These are phyloP conservation scores for Metopolophium dirhodum DNA, from an alignment of 1,140 invertebrate genomes.

Conservation along the genomic window DNA sequence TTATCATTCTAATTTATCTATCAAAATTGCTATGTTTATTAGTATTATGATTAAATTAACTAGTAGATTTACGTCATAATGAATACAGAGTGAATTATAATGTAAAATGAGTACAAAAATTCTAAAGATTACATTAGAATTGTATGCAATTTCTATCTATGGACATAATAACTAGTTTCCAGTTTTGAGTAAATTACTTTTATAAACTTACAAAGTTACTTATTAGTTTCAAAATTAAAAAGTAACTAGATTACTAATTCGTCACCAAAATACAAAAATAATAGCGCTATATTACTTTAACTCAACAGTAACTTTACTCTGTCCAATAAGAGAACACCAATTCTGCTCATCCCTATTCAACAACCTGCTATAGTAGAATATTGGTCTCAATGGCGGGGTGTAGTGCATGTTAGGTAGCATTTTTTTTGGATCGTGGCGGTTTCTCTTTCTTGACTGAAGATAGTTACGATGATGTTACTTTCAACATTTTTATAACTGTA, in stretches of 20 bases:
- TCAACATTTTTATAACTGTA: no score
- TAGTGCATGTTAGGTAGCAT: no score
- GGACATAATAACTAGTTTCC: background rate
- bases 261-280: background rate
- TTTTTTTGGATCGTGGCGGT: no score
- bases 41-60: background rate
- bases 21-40: background rate
- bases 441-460: no score
- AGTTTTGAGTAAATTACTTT: background rate
- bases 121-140: background rate
- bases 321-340: background rate
- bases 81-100: background rate
- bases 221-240: no score
- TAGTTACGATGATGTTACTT: no score
- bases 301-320: background rate
- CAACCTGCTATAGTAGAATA: background rate
- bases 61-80: background rate
- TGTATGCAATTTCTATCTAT: background rate
- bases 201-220: no score
- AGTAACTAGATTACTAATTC: background rate
- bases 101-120: background rate
- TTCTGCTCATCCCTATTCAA: background rate
- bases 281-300: background rate
- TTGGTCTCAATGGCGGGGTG: background rate
- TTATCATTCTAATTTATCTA: background rate